These are phyloP conservation scores for Artibeus jamaicensis DNA, from an alignment of 2,797 vertebrate genomes.

Conservation along the genomic window DNA sequence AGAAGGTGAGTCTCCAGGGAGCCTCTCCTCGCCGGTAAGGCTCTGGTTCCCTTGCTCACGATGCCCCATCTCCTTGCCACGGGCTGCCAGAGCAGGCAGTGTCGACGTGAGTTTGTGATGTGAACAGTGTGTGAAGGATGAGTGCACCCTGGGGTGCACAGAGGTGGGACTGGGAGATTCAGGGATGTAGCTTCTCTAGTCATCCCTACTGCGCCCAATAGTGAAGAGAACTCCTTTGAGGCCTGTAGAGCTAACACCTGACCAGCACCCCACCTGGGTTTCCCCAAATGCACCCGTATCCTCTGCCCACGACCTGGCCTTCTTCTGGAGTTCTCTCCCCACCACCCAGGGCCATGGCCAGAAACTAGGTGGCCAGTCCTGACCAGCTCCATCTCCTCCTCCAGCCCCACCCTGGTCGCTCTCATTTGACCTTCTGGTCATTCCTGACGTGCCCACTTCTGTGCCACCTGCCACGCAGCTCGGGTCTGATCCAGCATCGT, in stretches of 20 bases:
- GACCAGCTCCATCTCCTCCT: background rate
- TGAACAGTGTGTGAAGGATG: accelerated
- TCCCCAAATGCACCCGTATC: background rate
- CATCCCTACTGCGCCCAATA: background rate
- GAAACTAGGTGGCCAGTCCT: background rate
- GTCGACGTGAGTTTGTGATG: accelerated
- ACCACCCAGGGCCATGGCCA: background rate
- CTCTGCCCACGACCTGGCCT: background rate
- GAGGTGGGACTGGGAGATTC: background rate
- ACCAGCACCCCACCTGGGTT: background rate
- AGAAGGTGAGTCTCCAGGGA: background rate
- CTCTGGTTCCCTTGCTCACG: background rate
- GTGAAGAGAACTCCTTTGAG: background rate
- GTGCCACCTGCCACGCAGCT: background rate
- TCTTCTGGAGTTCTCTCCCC: background rate
- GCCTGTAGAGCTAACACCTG: background rate
- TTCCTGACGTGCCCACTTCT: no score
- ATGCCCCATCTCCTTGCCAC: accelerated
- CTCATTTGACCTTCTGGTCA: background rate
- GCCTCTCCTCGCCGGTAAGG: background rate
- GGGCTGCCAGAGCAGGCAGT: background rate
- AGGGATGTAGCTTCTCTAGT: no score
- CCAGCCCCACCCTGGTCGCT: background rate
- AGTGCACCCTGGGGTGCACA: accelerated
- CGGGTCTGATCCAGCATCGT: no score